phyloP scores from a whole-genome alignment of 2,888 invertebrate genomes.

The Pristionchus japonicus region DNA sequence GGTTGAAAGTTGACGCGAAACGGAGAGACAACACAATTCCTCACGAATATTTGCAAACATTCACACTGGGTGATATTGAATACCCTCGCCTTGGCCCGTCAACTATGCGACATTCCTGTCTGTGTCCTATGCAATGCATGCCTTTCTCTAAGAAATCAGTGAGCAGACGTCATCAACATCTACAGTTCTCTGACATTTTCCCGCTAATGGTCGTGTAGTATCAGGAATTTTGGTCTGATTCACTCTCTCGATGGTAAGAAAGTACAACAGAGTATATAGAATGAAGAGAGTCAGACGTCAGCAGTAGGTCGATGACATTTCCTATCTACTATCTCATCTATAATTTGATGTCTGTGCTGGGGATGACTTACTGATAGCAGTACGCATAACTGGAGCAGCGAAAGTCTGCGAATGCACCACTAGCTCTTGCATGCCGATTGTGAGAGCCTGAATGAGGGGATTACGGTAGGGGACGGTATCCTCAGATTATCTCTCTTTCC shows the following conservation, averaged over 20 bases:
- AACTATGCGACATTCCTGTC: not conserved
- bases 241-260: too few relatives aligned
- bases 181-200: not conserved
- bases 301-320: too few relatives aligned
- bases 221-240: too few relatives aligned
- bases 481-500: too few relatives aligned
- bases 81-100: not conserved
- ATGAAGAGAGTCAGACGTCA: too few relatives aligned
- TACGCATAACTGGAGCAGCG: not conserved
- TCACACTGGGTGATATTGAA: not conserved
- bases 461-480: not conserved
- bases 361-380: constrained; percentile 12
- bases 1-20: too few relatives aligned
- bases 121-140: not conserved
- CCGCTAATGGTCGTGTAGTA: not conserved
- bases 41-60: not conserved
- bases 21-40: not conserved
- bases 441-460: constrained; percentile 9
- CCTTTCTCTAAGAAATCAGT: not conserved
- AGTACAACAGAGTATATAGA: not conserved
- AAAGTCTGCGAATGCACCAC: constrained; percentile 39
- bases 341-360: too few relatives aligned
- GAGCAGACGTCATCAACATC: not conserved
- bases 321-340: too few relatives aligned
- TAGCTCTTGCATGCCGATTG: constrained; percentile 28